phyloP scores from a whole-genome alignment of 2,888 invertebrate species.

The Acanthopleura granulata region DNA sequence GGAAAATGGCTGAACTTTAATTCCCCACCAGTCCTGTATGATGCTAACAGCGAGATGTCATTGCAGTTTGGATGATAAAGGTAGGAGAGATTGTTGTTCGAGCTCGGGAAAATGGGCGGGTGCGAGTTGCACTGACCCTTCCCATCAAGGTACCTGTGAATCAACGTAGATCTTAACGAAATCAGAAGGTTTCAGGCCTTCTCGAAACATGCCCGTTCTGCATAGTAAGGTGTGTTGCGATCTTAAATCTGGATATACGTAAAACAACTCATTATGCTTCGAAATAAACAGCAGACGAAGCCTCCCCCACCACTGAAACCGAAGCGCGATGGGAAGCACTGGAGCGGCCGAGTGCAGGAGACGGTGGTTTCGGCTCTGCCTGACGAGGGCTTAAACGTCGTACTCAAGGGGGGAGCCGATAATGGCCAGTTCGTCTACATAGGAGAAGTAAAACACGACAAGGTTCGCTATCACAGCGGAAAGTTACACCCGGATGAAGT shows the following conservation, averaged over 20 bases:
- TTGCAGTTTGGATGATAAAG: conserved; percentile 8
- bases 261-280: conserved; percentile 1
- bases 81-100: too few species aligned
- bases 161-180: too few species aligned
- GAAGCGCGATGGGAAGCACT: conserved; percentile 61
- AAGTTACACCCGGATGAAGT: conserved; percentile 68
- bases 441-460: conserved; percentile 57
- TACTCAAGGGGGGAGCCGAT: conserved; percentile 73
- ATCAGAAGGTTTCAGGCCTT: background rate
- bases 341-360: conserved; percentile 70
- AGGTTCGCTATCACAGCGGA: conserved; percentile 64
- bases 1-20: background rate
- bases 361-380: conserved; percentile 68
- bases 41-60: background rate
- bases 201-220: background rate
- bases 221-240: background rate
- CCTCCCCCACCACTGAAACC: conserved; percentile 33
- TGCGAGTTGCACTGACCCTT: conserved; percentile 1
- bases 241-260: background rate
- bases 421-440: conserved; percentile 66
- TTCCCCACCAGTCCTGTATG: background rate
- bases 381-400: conserved; percentile 69
- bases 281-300: conserved; percentile 11
- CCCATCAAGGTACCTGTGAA: background rate
- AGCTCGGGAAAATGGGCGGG: conserved; percentile 8